Base-by-base conservation (phyloP, 2,888 invertebrate genomes). In the Oxytorus armatus region DNA sequence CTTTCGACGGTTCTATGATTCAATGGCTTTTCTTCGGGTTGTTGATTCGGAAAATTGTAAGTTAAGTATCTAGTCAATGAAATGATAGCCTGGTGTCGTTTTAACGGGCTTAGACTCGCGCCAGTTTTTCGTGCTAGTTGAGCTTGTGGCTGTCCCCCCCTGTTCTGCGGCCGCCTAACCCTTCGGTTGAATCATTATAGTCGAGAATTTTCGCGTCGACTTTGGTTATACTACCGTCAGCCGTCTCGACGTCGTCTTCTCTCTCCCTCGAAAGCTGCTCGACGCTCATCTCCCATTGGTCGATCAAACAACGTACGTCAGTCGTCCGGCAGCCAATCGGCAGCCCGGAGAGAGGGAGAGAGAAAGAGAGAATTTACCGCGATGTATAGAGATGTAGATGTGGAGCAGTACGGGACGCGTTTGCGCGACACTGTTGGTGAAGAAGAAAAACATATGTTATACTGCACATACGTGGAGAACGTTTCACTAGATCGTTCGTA, bases 241-340 rank as follows among this genome's bases (percentile, higher is more conserved):
- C 83, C 83, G 83, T 80, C 82, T 85, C 86, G 82, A 86, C 81
- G 76, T 78, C 73, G 86, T 63, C 76, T 49, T 81, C 65, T 73
- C 29, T 49, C n/a, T n/a, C n/a, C 61, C 79, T 74, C 57, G 42
- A 63, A 72, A 68, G 63, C 66, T 65, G 72, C 29, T 59, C 57
- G 61, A 79, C 72, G 79, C 21, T 29, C 47, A 16, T 14, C 72
- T 61, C 79, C 82, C 84, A 91, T 91, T 91, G 90, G 91, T 86
- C 86, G 86, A 87, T 85, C 85, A 78, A 51, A 55, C 80, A 53
- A 84, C 83, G 89, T 86, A 90, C 91, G 91, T 91, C 89, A 89
- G 85, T 72, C 57, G 66, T 25, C 68, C 25, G 14, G 23, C 73
- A 65, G 69, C 88, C 88, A 88, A 88, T 88, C 82, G 70, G 44